Base-by-base conservation (phyloP, 2,113 vertebrate species). In the Vombatus ursinus region DNA sequence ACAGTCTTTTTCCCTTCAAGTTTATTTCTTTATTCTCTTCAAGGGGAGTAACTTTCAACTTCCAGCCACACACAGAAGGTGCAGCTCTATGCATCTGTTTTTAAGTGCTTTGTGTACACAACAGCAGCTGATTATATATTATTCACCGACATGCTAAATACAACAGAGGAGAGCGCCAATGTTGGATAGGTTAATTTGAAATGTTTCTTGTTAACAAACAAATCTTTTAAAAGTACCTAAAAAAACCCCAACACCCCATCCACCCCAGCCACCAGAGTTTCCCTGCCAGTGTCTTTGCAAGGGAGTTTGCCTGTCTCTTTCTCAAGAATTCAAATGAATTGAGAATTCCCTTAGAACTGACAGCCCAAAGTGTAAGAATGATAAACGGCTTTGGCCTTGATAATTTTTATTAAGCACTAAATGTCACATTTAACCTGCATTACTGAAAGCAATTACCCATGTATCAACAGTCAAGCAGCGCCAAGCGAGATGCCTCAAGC, bases 341-440 rank as follows among this genome's bases (percentile, higher is more conserved):
- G 96, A 98, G 98, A 98, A 98, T 98, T 98, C 98, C 98, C 98
- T 98, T 96, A 98, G 98, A 98, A 98, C 98, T 99, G 99, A 99
- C 99, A 99, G 98, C 98, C 98, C 98, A 97, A 96, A 98, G 99
- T 98, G 98, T 98, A 98, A 98, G 98, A 99, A 99, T 99, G 99
- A 99, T 99, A 99, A 99, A 99, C 98, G 98, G 99, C 99, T 99
- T 99, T 99, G 99, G 99, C 99, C 99, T 98, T 98, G 98, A 99
- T 99, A 99, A 99, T 99, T 99, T 99, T 99, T 99, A 99, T 99
- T 99, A 99, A 99, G 99, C 99, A 98, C 99, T 99, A 98, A 99
- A 99, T 99, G 99, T 99, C 99, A 99, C 99, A 99, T 99, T 99
- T 99, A 99, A 99, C 99, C 99, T 99, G 99, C 99, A 98, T 99